phyloP scores from a whole-genome alignment of 1,140 invertebrate species.

The Goniozus legneri region DNA sequence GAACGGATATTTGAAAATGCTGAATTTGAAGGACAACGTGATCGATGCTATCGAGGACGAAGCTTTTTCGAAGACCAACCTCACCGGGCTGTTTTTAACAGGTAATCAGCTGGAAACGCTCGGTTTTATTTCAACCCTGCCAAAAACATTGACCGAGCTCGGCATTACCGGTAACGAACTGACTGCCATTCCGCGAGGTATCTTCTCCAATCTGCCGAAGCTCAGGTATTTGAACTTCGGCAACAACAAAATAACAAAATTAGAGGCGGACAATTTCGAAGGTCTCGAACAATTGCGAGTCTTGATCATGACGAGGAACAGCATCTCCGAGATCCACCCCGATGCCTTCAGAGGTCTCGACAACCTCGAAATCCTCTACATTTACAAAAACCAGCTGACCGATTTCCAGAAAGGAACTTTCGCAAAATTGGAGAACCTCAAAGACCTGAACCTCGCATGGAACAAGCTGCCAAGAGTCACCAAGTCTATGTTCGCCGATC shows the following conservation, averaged over 20 bases:
- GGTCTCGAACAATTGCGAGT: constrained; percentile 19
- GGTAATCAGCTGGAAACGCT: constrained; percentile 22
- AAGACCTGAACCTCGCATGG: constrained; percentile 22
- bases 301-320: constrained; percentile 21
- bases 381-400: constrained; percentile 21
- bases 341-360: constrained; percentile 17
- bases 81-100: constrained; percentile 14
- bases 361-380: constrained; percentile 15
- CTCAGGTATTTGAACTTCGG: constrained; percentile 22
- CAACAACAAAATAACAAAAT: constrained; percentile 19
- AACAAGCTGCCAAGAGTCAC: constrained; percentile 24
- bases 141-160: constrained; percentile 18
- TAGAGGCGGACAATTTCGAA: constrained; percentile 17
- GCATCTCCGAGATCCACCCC: constrained; percentile 15
- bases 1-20: constrained; percentile 20
- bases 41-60: constrained; percentile 27
- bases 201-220: constrained; percentile 14
- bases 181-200: constrained; percentile 13
- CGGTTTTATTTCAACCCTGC: constrained; percentile 23
- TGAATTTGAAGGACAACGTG: constrained; percentile 23
- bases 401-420: constrained; percentile 17
- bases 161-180: constrained; percentile 22
- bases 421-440: constrained; percentile 17
- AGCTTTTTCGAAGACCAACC: constrained; percentile 22
- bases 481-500: constrained; percentile 13